Conservation (phyloP, 2,888 invertebrate genomes). For the Trissonchulus latispiculum region DNA sequence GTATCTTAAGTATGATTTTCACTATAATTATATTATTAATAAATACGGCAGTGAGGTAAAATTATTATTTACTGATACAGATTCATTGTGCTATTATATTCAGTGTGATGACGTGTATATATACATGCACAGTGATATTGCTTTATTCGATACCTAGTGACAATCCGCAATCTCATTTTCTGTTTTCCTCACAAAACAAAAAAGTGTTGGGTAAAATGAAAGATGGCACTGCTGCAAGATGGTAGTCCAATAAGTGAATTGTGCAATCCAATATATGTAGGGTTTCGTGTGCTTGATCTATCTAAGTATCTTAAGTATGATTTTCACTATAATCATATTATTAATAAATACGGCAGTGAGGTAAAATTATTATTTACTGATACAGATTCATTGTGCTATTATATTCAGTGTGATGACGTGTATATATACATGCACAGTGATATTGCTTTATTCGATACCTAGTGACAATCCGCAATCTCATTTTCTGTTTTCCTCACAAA, state of each 20-base stretch:
- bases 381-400: neutral
- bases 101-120: neutral
- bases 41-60: neutral
- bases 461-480: no score
- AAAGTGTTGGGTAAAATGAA: no score
- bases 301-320: neutral
- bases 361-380: neutral
- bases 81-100: neutral
- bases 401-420: neutral
- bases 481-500: no score
- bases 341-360: neutral
- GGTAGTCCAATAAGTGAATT: no score
- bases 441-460: no score
- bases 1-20: neutral
- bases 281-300: conserved; percentile 1
- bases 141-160: no score
- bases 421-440: neutral
- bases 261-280: conserved; percentile 8
- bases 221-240: no score
- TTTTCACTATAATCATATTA: conserved; percentile 10
- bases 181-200: no score
- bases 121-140: no score
- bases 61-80: conserved; percentile 7
- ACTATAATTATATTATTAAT: neutral
- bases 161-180: no score